A percentile compares a stretch with the other conserved stretches of the same genome.
These are phyloP conservation scores for Drosophila melanica DNA, from an alignment of 1,140 invertebrate genomes.

Conservation along the genomic window DNA sequence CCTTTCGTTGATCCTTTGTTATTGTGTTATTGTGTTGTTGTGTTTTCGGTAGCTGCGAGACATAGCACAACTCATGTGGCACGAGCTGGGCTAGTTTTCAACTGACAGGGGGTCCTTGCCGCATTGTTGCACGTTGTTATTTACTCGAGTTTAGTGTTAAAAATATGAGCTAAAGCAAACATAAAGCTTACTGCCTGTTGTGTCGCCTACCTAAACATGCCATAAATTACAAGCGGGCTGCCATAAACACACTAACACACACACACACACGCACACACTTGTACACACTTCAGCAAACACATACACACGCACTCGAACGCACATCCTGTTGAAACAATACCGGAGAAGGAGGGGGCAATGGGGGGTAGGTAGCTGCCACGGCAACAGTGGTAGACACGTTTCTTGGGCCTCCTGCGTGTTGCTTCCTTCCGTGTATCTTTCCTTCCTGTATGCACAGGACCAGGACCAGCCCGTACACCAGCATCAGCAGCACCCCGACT, in stretches of 20 bases:
- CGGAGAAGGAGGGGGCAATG: neutral
- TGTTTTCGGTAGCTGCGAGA: constrained; percentile 9
- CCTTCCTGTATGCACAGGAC: constrained; percentile 40
- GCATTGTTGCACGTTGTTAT: constrained; percentile 32
- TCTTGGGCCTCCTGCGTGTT: constrained; percentile 58
- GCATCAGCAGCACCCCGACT: constrained; percentile 12
- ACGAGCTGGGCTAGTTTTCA: constrained; percentile 26
- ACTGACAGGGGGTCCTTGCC: constrained; percentile 17
- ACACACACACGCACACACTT: neutral
- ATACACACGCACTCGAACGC: constrained; percentile 28
- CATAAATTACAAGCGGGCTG: constrained; percentile 61
- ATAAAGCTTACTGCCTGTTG: constrained; percentile 42
- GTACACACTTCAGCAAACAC: neutral
- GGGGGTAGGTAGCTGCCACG: constrained; percentile 9
- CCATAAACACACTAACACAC: constrained; percentile 48
- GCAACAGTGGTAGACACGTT: constrained; percentile 59
- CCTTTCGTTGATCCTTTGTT: constrained; percentile 33
- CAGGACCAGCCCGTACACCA: constrained; percentile 5
- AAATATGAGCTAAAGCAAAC: constrained; percentile 59
- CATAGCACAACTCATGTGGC: constrained; percentile 50
- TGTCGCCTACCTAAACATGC: constrained; percentile 49
- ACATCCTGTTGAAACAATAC: constrained; percentile 60
- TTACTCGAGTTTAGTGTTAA: constrained; percentile 53
- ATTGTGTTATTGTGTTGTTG: constrained; percentile 27
- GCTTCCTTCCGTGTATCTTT: constrained; percentile 54